A percentile compares a stretch with the other conserved stretches of the same genome.
phyloP scores from a whole-genome alignment of 2,888 invertebrate genomes.

The Tenthredo distinguenda region DNA sequence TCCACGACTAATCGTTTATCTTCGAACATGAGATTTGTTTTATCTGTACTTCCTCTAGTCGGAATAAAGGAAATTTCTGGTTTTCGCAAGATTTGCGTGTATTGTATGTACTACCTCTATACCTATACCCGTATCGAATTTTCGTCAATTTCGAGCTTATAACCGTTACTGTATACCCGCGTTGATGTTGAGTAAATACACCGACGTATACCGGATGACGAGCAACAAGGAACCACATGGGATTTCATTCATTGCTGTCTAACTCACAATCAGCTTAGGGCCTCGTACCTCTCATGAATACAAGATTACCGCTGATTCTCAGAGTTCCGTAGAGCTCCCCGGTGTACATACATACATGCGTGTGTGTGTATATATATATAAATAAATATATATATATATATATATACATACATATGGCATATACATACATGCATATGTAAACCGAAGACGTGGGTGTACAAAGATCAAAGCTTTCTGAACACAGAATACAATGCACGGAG shows the following conservation, averaged over 20 bases:
- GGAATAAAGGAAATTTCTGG: neutral
- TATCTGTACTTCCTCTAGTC: no score
- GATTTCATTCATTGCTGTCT: conserved; percentile 51
- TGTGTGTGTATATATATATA: no score
- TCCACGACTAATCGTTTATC: neutral
- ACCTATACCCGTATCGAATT: neutral
- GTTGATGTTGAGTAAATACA: neutral
- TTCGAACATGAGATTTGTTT: neutral
- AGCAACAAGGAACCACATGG: conserved; percentile 47
- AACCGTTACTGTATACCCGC: neutral
- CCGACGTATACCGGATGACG: neutral
- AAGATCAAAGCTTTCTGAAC: neutral
- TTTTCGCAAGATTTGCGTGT: neutral
- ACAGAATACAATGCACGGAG: neutral
- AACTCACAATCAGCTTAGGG: conserved; percentile 19
- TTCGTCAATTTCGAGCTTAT: neutral
- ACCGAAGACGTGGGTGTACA: neutral
- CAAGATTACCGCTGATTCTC: conserved; percentile 43
- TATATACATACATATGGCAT: neutral
- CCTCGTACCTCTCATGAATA: conserved; percentile 40
- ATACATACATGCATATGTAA: neutral
- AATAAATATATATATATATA: no score
- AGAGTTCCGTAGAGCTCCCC: neutral
- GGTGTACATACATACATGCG: neutral
- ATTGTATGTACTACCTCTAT: no score